Conservation (phyloP, 1,140 invertebrate genomes). For the Homalodisca vitripennis region DNA sequence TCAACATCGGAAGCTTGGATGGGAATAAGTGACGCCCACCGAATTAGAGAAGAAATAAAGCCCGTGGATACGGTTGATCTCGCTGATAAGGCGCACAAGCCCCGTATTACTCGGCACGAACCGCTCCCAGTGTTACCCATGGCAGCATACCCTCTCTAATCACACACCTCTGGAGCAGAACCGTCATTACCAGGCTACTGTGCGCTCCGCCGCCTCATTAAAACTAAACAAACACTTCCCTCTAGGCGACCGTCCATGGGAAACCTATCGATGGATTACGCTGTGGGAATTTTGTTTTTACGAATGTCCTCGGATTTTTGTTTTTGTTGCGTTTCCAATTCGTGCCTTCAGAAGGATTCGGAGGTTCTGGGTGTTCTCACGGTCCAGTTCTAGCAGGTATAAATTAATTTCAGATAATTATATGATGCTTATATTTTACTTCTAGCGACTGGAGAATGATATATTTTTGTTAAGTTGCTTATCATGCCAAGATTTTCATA, state of each 20-base stretch:
- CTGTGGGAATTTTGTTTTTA: slow-evolving; percentile 7
- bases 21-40: background rate
- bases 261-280: background rate
- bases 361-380: background rate
- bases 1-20: background rate
- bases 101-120: background rate
- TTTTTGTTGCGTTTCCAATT: slow-evolving; percentile 2
- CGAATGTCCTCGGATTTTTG: background rate
- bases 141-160: slow-evolving; percentile 1
- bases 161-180: background rate
- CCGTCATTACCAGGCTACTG: slow-evolving; percentile 11
- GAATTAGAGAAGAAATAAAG: slow-evolving; percentile 26
- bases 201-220: slow-evolving; percentile 3
- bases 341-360: background rate
- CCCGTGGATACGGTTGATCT: background rate
- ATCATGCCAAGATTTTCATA: no score
- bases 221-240: slow-evolving; percentile 2
- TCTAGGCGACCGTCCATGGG: slow-evolving; percentile 10
- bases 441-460: no score
- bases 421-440: no score
- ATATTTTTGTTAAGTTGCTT: no score
- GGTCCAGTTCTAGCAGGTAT: no score
- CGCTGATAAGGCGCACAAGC: slow-evolving; percentile 19
- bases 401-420: no score
- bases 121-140: slow-evolving; percentile 2